These are phyloP conservation scores for Scortum barcoo DNA, from an alignment of 2,113 vertebrate species.

Conservation along the genomic window DNA sequence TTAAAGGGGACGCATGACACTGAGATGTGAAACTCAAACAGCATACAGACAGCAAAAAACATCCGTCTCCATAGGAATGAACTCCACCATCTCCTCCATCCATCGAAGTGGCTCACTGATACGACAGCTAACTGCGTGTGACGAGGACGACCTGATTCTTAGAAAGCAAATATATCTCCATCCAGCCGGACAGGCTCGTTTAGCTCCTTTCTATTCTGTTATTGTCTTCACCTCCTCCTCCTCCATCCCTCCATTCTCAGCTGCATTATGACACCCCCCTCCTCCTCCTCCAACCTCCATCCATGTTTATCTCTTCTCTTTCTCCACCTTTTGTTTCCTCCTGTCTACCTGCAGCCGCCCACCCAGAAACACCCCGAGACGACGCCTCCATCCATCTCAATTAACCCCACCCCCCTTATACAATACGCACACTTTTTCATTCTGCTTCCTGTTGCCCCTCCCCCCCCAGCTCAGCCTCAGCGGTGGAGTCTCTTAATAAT, in stretches of 20 bases:
- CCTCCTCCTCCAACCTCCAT: background rate
- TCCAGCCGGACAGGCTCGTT: too few relatives aligned
- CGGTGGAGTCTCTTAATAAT: conserved; percentile 56
- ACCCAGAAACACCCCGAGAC: background rate
- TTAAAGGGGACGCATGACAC: too few relatives aligned
- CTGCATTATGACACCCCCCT: conserved; percentile 51
- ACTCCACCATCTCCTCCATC: too few relatives aligned
- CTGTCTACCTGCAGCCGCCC: background rate
- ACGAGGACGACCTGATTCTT: too few relatives aligned
- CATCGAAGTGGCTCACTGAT: too few relatives aligned
- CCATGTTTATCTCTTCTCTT: background rate
- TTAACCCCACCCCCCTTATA: background rate
- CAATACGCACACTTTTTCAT: background rate
- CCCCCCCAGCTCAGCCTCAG: conserved; percentile 9
- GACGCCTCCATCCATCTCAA: background rate
- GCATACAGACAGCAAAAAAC: too few relatives aligned
- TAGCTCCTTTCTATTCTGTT: too few relatives aligned
- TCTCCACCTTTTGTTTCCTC: background rate
- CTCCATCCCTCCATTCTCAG: background rate
- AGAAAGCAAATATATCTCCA: too few relatives aligned
- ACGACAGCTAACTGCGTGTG: too few relatives aligned
- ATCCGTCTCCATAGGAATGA: too few relatives aligned
- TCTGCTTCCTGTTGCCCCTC: background rate
- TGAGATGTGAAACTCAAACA: too few relatives aligned
- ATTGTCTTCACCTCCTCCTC: background rate